Evolutionary conservation across 2,888 invertebrate species (phyloP).

Genomic region (Aleiodes testaceus): DNA sequence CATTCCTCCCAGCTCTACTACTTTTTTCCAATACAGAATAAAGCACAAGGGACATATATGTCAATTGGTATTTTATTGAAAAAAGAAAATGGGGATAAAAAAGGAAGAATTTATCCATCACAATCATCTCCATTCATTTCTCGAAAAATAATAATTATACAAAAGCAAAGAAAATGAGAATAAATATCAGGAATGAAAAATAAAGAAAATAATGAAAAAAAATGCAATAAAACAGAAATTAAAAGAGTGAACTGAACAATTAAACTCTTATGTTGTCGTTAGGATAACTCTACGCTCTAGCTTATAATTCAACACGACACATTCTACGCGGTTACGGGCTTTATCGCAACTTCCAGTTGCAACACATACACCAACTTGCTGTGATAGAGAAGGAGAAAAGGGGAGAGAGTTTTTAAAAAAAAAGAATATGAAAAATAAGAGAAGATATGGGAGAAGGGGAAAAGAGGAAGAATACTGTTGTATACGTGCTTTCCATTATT

Average conservation of each 20-base stretch:
- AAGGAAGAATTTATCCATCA: too few relatives aligned
- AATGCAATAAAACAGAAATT: neutral
- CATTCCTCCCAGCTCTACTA: neutral
- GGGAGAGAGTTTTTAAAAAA: too few relatives aligned
- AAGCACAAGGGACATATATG: too few relatives aligned
- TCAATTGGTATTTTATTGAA: too few relatives aligned
- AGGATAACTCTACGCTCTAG: neutral
- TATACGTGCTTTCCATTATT: conserved; percentile 42
- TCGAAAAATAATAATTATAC: conserved; percentile 17
- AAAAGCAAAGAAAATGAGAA: neutral
- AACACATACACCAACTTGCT: conserved; percentile 9
- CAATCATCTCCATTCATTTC: too few relatives aligned
- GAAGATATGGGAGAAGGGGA: neutral
- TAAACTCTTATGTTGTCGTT: conserved; percentile 3
- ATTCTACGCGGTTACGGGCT: conserved; percentile 29
- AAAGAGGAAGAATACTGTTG: conserved; percentile 35
- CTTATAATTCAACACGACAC: conserved; percentile 12
- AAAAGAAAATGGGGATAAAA: too few relatives aligned
- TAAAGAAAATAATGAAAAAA: too few relatives aligned
- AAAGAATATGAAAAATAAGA: too few relatives aligned
- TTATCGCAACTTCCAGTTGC: conserved; percentile 31
- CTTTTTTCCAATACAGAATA: too few relatives aligned
- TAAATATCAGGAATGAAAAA: too few relatives aligned
- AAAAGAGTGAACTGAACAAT: neutral
- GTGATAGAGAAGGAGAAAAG: too few relatives aligned